Base-by-base conservation (phyloP, 2,113 vertebrate species). In the Garra rufa region DNA sequence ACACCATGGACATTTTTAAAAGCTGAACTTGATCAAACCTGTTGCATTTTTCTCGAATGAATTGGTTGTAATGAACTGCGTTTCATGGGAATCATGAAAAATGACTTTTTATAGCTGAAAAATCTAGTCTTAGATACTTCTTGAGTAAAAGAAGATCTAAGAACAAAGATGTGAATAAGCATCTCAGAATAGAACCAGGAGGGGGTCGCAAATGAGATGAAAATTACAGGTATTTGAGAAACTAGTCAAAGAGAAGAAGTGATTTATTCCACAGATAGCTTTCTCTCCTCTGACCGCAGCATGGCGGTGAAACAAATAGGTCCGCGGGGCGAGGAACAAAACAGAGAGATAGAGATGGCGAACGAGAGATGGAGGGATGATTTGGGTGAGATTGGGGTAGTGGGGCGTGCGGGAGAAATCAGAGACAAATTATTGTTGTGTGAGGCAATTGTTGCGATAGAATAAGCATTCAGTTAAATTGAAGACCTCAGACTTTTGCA, bases 181-280 rank as follows among this genome's bases (percentile, higher is more conserved):
- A 10, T 15, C n/a, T 46, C 43, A 10, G 15, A 19, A 28, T 1
- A 19, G 13, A 80, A 65, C 6, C 41, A 30, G 17, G 17, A 65
- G 59, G 41, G 17, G 3, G 43, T 26, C 9, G 9, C n/a, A 80
- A 80, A 67, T 80, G 77, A 80, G 55, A 38, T 78, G 86, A 77
- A 92, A 90, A 92, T 91, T 88, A 88, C 83, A 84, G 85, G 65
- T 82, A 67, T 91, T 90, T 91, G 81, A 89, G 85, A 88, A 90
- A 50, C 77, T 83, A 82, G 77, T 83, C 80, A 50, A 85, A 89
- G 83, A 85, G 76, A 83, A 76, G 38, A 73, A 41, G 52, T 61
- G 76, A 79, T 73, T 85, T 79, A 44, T 85, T 85, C 43, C 38
- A 10, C 73, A 73, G 50, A 70, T 24, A 55, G 74, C 46, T 69